Conservation (phyloP, 2,113 vertebrate genomes). For the Zosterops borbonicus region DNA sequence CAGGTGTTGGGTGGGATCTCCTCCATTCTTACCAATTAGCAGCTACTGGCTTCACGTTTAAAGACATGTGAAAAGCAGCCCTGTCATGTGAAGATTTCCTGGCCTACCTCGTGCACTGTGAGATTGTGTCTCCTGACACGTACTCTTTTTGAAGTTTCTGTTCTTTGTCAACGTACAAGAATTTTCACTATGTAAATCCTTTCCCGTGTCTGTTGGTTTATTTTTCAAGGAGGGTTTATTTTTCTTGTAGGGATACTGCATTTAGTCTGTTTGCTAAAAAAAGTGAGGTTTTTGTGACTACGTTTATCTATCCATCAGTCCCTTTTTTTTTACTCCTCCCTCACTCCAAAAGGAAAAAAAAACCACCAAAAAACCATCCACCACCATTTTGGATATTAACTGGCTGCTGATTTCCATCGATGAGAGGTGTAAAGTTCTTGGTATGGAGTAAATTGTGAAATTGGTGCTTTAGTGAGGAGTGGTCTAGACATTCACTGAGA, state of each 20-base stretch:
- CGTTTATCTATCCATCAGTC: background rate
- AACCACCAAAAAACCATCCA: background rate
- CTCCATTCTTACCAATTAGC: conserved; percentile 36
- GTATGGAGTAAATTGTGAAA: background rate
- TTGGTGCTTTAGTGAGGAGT: background rate
- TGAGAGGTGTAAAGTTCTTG: background rate
- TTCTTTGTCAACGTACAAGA: background rate
- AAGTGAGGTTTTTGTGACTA: background rate
- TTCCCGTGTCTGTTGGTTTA: background rate
- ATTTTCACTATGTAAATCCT: background rate
- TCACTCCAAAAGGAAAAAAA: background rate
- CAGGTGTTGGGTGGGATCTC: conserved; percentile 67
- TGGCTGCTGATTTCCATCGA: accelerated
- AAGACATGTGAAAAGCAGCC: conserved; percentile 48
- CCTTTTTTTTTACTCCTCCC: background rate
- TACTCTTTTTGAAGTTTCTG: background rate
- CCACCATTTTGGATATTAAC: background rate
- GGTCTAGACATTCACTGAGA: background rate
- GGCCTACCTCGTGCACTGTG: background rate
- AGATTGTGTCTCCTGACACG: background rate
- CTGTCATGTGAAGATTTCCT: background rate
- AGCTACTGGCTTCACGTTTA: conserved; percentile 45
- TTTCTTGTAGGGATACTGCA: background rate
- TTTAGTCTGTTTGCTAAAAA: background rate
- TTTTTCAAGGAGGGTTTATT: background rate